Evolutionary conservation across 2,888 invertebrate genomes (phyloP).

Genomic region (Yponomeuta malinellus): DNA sequence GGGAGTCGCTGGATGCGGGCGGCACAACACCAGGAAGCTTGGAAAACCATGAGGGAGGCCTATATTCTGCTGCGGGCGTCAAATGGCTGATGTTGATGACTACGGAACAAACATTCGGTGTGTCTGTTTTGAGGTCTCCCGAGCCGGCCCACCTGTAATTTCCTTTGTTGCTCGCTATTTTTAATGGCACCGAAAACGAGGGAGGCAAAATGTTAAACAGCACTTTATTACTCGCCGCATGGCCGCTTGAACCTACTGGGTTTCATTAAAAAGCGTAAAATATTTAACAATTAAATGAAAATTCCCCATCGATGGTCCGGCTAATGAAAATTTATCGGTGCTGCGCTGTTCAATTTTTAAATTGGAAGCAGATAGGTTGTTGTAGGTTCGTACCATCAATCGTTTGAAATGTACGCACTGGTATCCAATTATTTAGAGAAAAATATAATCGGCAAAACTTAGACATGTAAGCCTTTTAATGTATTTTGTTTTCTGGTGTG

Average conservation of each 20-base stretch:
- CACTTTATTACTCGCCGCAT: background rate
- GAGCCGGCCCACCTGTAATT: background rate
- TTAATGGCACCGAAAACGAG: background rate
- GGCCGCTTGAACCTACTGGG: background rate
- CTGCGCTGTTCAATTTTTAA: background rate
- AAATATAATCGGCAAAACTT: too few relatives aligned
- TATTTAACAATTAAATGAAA: slow-evolving; percentile 2
- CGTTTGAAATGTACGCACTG: too few relatives aligned
- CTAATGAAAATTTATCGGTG: background rate
- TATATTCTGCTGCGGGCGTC: too few relatives aligned
- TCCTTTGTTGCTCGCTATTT: background rate
- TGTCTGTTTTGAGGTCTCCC: background rate
- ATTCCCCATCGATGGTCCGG: background rate
- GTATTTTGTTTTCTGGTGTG: too few relatives aligned
- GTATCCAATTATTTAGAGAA: too few relatives aligned
- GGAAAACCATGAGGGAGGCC: too few relatives aligned
- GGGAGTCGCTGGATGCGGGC: too few relatives aligned
- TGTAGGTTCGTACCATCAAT: too few relatives aligned
- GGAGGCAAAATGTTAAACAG: background rate
- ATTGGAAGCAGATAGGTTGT: background rate
- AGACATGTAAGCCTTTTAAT: too few relatives aligned
- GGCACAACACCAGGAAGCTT: too few relatives aligned
- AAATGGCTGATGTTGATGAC: too few relatives aligned
- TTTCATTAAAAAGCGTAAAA: background rate
- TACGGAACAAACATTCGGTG: too few relatives aligned